Evolutionary conservation across 2,888 invertebrate species (phyloP).

Genomic region (Danaus chrysippus): DNA sequence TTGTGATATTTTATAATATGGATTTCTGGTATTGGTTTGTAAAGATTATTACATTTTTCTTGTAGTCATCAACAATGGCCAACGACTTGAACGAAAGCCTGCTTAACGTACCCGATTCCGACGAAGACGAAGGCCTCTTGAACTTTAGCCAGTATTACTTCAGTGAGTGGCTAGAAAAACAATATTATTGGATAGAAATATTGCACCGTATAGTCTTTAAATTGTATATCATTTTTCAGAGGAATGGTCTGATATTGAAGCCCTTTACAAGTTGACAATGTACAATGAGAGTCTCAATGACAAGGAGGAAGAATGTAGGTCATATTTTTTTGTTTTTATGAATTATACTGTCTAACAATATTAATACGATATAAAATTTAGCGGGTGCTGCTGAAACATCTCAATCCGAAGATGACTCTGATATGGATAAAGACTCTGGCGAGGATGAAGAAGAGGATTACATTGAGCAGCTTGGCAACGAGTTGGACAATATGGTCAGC

Average conservation of each 20-base stretch:
- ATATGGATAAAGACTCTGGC: slow-evolving; percentile 1
- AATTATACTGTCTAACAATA: background rate
- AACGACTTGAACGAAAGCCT: background rate
- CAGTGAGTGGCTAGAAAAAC: background rate
- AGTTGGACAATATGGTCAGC: slow-evolving; percentile 5
- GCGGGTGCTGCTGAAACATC: background rate
- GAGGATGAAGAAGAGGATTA: slow-evolving; percentile 1
- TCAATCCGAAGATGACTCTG: background rate
- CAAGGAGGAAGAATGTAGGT: background rate
- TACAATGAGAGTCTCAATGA: slow-evolving; percentile 5
- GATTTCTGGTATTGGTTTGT: background rate
- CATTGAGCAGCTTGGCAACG: background rate
- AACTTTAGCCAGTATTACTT: slow-evolving; percentile 4
- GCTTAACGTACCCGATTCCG: slow-evolving; percentile 3
- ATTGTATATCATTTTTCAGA: slow-evolving; percentile 5
- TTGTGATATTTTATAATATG: background rate
- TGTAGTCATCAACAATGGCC: background rate
- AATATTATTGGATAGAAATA: background rate
- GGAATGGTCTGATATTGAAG: slow-evolving; percentile 11
- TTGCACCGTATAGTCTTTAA: background rate
- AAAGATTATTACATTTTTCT: background rate
- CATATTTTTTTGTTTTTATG: background rate
- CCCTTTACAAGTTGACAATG: slow-evolving; percentile 2
- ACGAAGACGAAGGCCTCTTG: background rate
- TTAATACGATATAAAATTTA: background rate